Conservation (phyloP, 2,888 invertebrate genomes). For the Dioctria linearis region DNA sequence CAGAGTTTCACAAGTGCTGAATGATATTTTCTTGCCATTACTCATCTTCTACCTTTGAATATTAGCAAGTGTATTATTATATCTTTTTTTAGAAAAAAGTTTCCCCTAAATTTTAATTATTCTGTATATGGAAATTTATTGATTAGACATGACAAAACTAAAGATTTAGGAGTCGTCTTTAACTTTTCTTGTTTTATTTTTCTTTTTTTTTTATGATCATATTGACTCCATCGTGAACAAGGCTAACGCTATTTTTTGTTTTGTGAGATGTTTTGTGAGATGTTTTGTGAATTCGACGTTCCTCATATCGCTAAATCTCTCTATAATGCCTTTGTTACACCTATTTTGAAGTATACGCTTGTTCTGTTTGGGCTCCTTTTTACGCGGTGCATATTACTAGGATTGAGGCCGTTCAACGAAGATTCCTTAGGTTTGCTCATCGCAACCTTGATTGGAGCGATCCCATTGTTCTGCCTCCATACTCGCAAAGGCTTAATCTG, state of each 20-base stretch:
- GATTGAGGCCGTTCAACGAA: not conserved
- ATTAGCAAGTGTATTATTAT: no score
- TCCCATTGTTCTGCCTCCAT: not conserved
- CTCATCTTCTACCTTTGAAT: no score
- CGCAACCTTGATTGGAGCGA: no score
- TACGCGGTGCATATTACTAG: not conserved
- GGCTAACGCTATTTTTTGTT: not conserved
- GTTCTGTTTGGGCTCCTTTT: not conserved
- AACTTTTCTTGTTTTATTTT: no score
- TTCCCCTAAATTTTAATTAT: not conserved
- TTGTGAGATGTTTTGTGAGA: no score
- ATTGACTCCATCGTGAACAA: no score
- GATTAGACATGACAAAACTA: not conserved
- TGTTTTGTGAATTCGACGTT: not conserved
- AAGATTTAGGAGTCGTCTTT: not conserved
- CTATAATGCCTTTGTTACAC: not conserved
- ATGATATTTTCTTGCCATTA: no score
- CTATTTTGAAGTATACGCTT: not conserved
- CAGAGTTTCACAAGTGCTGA: no score
- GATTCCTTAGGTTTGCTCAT: not conserved
- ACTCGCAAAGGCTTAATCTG: not conserved
- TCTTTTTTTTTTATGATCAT: not conserved
- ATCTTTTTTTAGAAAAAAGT: not conserved
- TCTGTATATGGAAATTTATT: not conserved
- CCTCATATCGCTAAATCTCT: not conserved